These are phyloP conservation scores for Mythimna pallens DNA, from an alignment of 2,888 invertebrate genomes.

Conservation along the genomic window DNA sequence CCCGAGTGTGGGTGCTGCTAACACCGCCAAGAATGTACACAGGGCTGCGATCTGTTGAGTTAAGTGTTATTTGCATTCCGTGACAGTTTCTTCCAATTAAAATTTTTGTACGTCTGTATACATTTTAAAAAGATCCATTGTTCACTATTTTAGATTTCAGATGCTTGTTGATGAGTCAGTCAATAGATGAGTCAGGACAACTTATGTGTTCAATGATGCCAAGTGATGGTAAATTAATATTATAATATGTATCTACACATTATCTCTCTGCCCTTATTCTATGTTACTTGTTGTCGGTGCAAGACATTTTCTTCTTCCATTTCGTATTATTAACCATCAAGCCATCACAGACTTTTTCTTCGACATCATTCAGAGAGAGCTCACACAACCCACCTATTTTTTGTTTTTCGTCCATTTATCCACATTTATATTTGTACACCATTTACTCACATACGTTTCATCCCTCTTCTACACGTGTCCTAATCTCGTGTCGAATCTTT, in stretches of 20 bases:
- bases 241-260: neutral
- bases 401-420: no score
- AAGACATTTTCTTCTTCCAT: neutral
- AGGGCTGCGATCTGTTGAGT: conserved; percentile 60
- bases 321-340: neutral
- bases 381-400: neutral
- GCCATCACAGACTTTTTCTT: neutral
- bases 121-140: no score
- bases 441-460: no score
- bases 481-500: neutral
- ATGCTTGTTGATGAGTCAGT: neutral
- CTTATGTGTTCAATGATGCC: neutral
- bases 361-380: neutral
- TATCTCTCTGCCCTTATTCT: neutral
- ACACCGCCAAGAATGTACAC: neutral
- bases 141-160: neutral
- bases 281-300: neutral
- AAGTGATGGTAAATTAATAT: neutral
- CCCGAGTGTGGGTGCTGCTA: neutral
- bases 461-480: neutral
- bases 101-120: no score
- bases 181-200: neutral
- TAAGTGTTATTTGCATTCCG: conserved; percentile 34
- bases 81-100: no score
- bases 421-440: neutral